A percentile compares a stretch with the other conserved stretches of the same genome.
Conservation (phyloP, 1,140 invertebrate species). For the Ganaspis sp. region DNA sequence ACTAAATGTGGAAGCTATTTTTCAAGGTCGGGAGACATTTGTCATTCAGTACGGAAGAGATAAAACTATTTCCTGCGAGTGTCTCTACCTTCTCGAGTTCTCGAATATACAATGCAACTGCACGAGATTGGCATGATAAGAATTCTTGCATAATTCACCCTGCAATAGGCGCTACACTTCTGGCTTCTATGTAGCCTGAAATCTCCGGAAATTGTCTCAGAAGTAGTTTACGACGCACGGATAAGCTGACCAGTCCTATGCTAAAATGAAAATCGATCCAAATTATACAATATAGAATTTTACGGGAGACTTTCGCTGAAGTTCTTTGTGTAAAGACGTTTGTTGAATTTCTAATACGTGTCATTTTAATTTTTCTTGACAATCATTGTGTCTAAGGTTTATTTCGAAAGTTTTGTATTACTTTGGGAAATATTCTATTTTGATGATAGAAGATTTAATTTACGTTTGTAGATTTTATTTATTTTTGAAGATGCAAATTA, state of each 20-base stretch:
- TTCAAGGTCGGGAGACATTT: not conserved
- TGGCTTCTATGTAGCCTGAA: not conserved
- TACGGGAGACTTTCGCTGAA: too few species aligned
- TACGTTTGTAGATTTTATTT: too few species aligned
- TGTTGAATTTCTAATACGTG: not conserved
- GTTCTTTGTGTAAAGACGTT: not conserved
- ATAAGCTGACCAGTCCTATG: not conserved
- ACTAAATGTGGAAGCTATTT: not conserved
- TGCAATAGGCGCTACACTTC: not conserved
- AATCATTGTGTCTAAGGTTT: not conserved
- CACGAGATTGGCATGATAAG: conserved; percentile 52
- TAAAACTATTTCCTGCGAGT: conserved; percentile 21
- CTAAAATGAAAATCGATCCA: conserved; percentile 1
- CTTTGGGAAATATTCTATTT: too few species aligned
- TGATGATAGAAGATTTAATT: too few species aligned
- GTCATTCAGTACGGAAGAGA: not conserved
- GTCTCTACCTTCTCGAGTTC: not conserved
- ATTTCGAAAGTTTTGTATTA: too few species aligned
- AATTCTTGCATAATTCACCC: conserved; percentile 48
- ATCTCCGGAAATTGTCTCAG: conserved; percentile 31
- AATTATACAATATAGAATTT: conserved; percentile 3
- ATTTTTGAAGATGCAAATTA: too few species aligned
- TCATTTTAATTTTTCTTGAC: not conserved
- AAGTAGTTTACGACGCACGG: conserved; percentile 13
- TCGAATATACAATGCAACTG: conserved; percentile 26